Percentiles rank a stretch among this genome's conserved stretches.
Conservation (phyloP, 2,797 vertebrate species). For the Rousettus madagascariensis region DNA sequence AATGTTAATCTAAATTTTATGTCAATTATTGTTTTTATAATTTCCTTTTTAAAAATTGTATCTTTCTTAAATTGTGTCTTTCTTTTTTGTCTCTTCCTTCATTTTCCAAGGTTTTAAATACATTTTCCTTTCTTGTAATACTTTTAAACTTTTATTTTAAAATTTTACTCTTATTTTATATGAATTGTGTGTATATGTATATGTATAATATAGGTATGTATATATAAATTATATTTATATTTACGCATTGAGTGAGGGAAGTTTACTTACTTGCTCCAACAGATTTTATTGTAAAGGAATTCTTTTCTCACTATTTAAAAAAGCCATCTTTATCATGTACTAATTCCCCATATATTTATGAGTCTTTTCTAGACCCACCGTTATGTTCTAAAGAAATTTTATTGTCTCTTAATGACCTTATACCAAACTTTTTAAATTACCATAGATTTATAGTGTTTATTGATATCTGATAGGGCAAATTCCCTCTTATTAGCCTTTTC, state of each 20-base stretch:
- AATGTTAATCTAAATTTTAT: neutral
- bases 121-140: neutral
- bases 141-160: neutral
- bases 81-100: neutral
- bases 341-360: neutral
- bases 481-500: neutral
- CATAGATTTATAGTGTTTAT: neutral
- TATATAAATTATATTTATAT: neutral
- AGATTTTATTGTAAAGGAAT: neutral
- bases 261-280: neutral
- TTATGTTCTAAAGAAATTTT: neutral
- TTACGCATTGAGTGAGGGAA: neutral
- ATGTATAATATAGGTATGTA: neutral
- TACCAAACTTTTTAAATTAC: neutral
- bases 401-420: neutral
- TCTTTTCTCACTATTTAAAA: conserved; percentile 6
- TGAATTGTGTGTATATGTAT: neutral
- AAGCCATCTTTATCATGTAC: neutral
- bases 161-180: conserved; percentile 9
- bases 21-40: neutral
- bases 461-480: neutral
- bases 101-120: neutral
- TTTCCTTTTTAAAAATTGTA: neutral
- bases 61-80: neutral
- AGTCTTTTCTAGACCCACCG: neutral